phyloP scores from a whole-genome alignment of 92 coral and sea anemone genomes.

The Montipora capitata region DNA sequence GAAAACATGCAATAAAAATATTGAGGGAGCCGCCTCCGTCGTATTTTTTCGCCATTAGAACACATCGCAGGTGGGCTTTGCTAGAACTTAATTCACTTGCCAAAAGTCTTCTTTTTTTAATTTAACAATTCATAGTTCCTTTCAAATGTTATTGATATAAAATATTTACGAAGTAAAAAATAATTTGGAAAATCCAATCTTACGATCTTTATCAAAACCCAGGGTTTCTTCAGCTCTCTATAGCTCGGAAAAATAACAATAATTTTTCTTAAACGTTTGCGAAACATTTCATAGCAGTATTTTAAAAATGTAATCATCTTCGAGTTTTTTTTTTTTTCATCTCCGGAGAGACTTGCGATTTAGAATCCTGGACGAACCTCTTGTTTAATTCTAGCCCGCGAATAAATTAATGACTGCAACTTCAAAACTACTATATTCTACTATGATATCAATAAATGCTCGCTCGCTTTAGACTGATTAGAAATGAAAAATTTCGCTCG shows the following conservation, averaged over 20 bases:
- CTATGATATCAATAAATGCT: constrained; percentile 22
- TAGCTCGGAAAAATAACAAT: neutral
- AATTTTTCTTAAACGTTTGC: neutral
- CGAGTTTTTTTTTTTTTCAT: no score
- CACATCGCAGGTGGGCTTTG: neutral
- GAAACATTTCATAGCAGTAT: neutral
- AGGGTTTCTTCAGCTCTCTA: neutral
- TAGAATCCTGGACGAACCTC: no score
- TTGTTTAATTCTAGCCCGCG: neutral
- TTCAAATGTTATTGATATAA: constrained; percentile 18
- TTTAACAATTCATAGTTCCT: neutral
- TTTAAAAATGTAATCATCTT: no score
- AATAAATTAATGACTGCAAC: constrained; percentile 33
- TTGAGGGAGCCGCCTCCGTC: neutral
- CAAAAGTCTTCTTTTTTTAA: constrained; percentile 7
- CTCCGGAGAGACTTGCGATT: no score
- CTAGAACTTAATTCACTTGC: neutral
- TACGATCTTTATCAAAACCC: neutral
- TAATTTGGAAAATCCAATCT: neutral
- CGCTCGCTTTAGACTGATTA: constrained; percentile 20
- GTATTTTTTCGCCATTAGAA: neutral
- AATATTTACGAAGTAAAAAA: constrained; percentile 27
- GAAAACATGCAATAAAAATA: neutral
- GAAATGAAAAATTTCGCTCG: neutral
- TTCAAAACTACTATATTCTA: constrained; percentile 27